Evolutionary conservation across 2,113 vertebrate genomes (phyloP).

Genomic region (Canis aureus): DNA sequence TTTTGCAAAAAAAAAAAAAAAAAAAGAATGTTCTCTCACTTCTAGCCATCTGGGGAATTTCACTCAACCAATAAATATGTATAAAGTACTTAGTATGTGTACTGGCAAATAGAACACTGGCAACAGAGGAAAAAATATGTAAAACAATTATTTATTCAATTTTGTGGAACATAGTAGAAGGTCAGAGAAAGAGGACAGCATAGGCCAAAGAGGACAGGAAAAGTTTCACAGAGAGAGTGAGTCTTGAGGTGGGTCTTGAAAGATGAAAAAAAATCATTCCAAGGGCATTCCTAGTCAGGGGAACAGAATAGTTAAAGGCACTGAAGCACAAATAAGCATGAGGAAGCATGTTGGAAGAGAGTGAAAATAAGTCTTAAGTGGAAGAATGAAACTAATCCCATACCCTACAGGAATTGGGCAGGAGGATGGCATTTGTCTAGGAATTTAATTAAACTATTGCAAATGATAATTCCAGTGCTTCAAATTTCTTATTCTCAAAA

Average conservation of each 20-base stretch:
- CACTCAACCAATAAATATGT: background rate
- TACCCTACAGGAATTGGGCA: rapidly evolving
- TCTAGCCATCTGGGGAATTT: background rate
- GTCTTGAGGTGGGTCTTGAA: background rate
- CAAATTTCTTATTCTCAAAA: background rate
- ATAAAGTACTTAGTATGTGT: background rate
- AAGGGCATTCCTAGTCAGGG: background rate
- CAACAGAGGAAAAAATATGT: background rate
- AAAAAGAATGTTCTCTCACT: background rate
- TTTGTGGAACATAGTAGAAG: background rate
- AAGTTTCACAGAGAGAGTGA: background rate
- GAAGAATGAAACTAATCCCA: background rate
- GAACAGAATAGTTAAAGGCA: background rate
- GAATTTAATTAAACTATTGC: background rate
- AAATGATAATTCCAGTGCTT: background rate
- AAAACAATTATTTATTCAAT: background rate
- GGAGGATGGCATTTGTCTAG: background rate
- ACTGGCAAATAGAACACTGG: background rate
- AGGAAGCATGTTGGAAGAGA: background rate
- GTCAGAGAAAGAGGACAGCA: background rate
- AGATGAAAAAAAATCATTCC: background rate
- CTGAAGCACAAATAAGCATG: background rate
- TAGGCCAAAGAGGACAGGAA: background rate
- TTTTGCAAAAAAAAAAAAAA: too few relatives aligned
- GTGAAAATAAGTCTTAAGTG: background rate